Base-by-base conservation (phyloP, 2,888 invertebrate genomes). In the Cerceris ruficornis region DNA sequence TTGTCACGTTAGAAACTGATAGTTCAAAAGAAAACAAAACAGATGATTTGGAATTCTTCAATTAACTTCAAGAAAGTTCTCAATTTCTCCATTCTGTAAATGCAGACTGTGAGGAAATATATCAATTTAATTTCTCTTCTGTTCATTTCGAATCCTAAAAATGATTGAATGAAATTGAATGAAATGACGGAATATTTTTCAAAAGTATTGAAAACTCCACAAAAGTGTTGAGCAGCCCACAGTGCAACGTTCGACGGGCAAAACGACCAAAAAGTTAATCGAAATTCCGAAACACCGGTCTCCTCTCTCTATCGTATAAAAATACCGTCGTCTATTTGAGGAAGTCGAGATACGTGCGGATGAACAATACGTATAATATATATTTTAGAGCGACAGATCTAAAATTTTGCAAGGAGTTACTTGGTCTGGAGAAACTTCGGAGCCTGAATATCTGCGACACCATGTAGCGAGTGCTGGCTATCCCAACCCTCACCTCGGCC, bases 401-500 rank as follows among this genome's bases (percentile, higher is more conserved):
- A 61, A 68, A 80, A 76, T 75, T 67, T 75, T 64, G 55, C 69
- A 72, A 69, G 64, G 59, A 65, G 73, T 43, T 55, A 54, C 50
- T 78, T 78, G 85, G 78, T 85, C 79, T 80, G 78, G 68, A 69
- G 75, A 84, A 86, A 85, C 78, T 83, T 83, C 86, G 88, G 81
- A 87, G 85, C 81, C 85, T 81, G 85, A 86, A 88, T 84, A 83
- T 83, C 81, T 79, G 83, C 86, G 85, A 89, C 88, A 89, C 86
- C 88, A 87, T 88, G 84, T 89, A 89, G 88, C 88, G 89, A 88
- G 90, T 87, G 89, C 89, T 90, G 90, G 91, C 90, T 91, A 91
- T 79, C 83, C 90, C 90, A 90, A 90, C 89, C 71, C 89, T 91
- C 89, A 89, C 87, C 84, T 90, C 91, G 91, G 90, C 91, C 90